phyloP scores from a whole-genome alignment of 2,797 vertebrate species.

The Melopsittacus undulatus region DNA sequence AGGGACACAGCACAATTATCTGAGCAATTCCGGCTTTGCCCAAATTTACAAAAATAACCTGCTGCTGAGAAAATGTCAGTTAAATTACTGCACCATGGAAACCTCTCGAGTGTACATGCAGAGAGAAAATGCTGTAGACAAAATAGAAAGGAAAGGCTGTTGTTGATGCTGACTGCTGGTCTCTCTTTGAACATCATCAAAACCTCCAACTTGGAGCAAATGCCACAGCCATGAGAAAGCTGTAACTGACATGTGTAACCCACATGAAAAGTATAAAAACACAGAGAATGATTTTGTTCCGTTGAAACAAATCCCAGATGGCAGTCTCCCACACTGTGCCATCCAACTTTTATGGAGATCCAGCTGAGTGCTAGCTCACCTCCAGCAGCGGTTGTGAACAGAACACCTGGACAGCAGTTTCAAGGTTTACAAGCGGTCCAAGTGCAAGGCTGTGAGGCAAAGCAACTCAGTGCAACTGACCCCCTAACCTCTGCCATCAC shows the following conservation, averaged over 20 bases:
- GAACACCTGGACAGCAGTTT: not conserved
- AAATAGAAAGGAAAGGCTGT: not conserved
- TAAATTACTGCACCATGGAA: conserved; percentile 11
- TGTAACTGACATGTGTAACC: not conserved
- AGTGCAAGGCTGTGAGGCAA: not conserved
- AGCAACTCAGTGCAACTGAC: not conserved
- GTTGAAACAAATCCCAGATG: not conserved
- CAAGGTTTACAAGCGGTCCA: not conserved
- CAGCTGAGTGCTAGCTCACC: not conserved
- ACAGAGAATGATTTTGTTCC: not conserved
- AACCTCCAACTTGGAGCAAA: not conserved
- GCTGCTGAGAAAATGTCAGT: not conserved
- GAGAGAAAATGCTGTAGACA: not conserved
- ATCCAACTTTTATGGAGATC: not conserved
- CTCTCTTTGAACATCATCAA: not conserved
- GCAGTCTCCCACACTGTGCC: not conserved
- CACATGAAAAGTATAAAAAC: not conserved
- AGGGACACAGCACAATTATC: not conserved
- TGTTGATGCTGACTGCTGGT: not conserved
- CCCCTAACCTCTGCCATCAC: not conserved
- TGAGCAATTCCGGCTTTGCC: not conserved
- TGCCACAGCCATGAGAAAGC: not conserved
- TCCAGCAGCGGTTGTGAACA: not conserved
- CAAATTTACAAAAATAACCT: not conserved
- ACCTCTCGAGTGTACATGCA: not conserved